A percentile compares a stretch with the other conserved stretches of the same genome.
Conservation (phyloP, 2,888 invertebrate genomes). For the Nineta flava region DNA sequence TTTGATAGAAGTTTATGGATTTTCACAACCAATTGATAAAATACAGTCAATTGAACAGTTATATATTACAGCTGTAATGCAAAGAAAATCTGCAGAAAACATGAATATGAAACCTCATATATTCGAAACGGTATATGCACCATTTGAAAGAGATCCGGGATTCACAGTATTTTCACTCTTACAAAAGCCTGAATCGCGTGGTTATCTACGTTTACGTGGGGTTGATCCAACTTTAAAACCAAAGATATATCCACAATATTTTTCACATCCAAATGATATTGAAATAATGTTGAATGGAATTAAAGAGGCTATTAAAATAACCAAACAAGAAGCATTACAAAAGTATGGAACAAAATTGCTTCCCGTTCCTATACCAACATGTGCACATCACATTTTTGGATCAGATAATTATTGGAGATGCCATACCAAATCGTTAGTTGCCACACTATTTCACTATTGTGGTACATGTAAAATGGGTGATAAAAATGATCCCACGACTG, state of each 20-base stretch:
- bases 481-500: slow-evolving; percentile 35
- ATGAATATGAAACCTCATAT: background rate
- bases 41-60: slow-evolving; percentile 52
- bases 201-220: slow-evolving; percentile 48
- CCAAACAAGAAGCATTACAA: slow-evolving; percentile 40
- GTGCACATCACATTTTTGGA: slow-evolving; percentile 32
- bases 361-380: slow-evolving; percentile 41
- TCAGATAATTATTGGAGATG: slow-evolving; percentile 50
- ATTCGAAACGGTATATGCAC: slow-evolving; percentile 24
- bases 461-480: slow-evolving; percentile 54
- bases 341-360: slow-evolving; percentile 37
- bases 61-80: slow-evolving; percentile 25
- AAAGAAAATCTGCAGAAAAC: background rate
- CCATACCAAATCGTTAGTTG: slow-evolving; percentile 39
- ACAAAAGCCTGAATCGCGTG: slow-evolving; percentile 57
- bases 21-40: slow-evolving; percentile 24
- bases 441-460: slow-evolving; percentile 46
- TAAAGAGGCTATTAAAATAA: slow-evolving; percentile 37
- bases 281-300: slow-evolving; percentile 43
- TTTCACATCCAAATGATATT: slow-evolving; percentile 45
- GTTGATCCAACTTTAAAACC: slow-evolving; percentile 61
- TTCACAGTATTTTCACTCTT: slow-evolving; percentile 53
- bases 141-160: slow-evolving; percentile 36
- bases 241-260: slow-evolving; percentile 65
- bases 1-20: slow-evolving; percentile 49